A percentile compares a stretch with the other conserved stretches of the same genome.
phyloP scores from a whole-genome alignment of 2,797 vertebrate species.

The Hydrolagus colliei region DNA sequence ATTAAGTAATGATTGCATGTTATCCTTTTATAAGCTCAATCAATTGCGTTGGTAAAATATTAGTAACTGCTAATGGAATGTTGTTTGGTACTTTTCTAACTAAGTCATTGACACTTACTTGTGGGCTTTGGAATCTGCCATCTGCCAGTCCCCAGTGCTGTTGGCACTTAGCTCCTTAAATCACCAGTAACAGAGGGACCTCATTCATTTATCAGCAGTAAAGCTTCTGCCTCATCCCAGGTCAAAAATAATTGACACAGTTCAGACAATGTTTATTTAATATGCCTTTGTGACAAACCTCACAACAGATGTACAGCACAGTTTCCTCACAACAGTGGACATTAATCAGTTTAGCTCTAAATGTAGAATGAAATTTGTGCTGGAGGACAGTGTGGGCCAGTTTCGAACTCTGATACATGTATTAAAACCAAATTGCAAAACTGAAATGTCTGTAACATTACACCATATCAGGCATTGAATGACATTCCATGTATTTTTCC shows the following conservation, averaged over 20 bases:
- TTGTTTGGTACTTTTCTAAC: neutral
- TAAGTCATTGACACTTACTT: constrained; percentile 8
- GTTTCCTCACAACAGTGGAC: constrained; percentile 39
- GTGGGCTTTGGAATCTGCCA: constrained; percentile 12
- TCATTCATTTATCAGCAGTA: constrained; percentile 48
- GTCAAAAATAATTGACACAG: constrained; percentile 46
- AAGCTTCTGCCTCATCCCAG: constrained; percentile 45
- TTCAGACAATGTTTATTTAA: constrained; percentile 35
- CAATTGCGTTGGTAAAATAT: neutral
- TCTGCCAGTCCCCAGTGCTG: constrained; percentile 32
- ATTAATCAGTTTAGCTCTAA: constrained; percentile 32
- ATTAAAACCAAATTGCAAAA: neutral
- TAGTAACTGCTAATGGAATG: neutral
- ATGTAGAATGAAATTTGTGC: neutral
- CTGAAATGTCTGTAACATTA: neutral
- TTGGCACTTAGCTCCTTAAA: constrained; percentile 48
- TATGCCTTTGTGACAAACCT: constrained; percentile 29
- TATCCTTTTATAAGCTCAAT: constrained; percentile 2
- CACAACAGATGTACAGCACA: constrained; percentile 38
- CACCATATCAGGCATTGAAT: neutral
- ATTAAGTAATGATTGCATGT: neutral
- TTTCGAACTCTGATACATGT: neutral
- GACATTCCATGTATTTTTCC: neutral
- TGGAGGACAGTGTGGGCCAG: neutral
- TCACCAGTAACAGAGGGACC: constrained; percentile 43